These are phyloP conservation scores for Bombycilla garrulus DNA, from an alignment of 2,113 vertebrate genomes.

Conservation along the genomic window DNA sequence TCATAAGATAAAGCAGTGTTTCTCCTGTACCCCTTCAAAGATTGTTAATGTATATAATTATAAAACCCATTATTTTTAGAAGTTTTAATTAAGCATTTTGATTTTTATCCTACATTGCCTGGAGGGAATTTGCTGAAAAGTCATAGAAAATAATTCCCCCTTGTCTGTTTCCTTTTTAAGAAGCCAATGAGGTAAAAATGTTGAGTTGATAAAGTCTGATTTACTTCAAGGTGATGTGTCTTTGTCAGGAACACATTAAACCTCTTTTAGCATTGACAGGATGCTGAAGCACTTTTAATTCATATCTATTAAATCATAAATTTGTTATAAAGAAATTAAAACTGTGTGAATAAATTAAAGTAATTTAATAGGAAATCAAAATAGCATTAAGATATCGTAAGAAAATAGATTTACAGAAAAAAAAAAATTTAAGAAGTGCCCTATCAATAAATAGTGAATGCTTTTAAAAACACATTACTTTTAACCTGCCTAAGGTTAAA, in stretches of 20 bases:
- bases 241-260: not conserved
- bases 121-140: not conserved
- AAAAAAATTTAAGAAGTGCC: too few species aligned
- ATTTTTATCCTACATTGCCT: not conserved
- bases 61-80: not conserved
- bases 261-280: not conserved
- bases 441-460: not conserved
- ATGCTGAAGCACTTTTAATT: not conserved
- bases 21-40: not conserved
- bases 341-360: not conserved
- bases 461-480: not conserved
- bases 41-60: not conserved
- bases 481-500: not conserved
- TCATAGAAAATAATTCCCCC: not conserved
- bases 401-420: not conserved
- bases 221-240: not conserved
- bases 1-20: not conserved
- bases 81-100: not conserved
- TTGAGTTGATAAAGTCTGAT: not conserved
- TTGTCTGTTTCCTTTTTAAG: not conserved
- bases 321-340: not conserved
- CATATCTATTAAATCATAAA: not conserved
- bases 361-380: not conserved
- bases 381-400: not conserved
- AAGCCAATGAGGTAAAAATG: not conserved